Percentiles rank a stretch among this genome's conserved stretches.
These are phyloP conservation scores for Drosophila glabriapex DNA, from an alignment of 2,888 invertebrate genomes.

Conservation along the genomic window DNA sequence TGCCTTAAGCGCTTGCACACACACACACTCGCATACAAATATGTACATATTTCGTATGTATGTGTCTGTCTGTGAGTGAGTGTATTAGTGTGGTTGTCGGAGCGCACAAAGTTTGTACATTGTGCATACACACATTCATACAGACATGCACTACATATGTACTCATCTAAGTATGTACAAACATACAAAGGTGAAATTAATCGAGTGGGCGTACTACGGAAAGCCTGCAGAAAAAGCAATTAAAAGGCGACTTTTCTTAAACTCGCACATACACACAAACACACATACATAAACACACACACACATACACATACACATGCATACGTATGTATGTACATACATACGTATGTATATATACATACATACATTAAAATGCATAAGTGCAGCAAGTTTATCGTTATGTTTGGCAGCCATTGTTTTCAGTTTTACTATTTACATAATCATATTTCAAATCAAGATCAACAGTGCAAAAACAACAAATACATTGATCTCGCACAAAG, in stretches of 20 bases:
- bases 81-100: slow-evolving; percentile 35
- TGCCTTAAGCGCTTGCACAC: slow-evolving; percentile 64
- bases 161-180: slow-evolving; percentile 6
- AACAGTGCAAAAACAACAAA: background rate
- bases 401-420: slow-evolving; percentile 8
- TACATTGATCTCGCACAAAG: background rate
- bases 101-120: slow-evolving; percentile 50
- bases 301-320: background rate
- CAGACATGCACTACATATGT: background rate
- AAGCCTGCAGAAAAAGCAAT: slow-evolving; percentile 49
- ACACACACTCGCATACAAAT: slow-evolving; percentile 4
- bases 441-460: background rate
- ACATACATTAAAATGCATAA: slow-evolving; percentile 1
- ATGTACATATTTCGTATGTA: background rate
- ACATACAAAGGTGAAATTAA: slow-evolving; percentile 48
- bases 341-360: background rate
- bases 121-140: slow-evolving; percentile 23
- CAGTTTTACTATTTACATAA: slow-evolving; percentile 7
- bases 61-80: background rate
- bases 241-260: slow-evolving; percentile 29
- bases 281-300: background rate
- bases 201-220: slow-evolving; percentile 47
- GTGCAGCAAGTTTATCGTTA: slow-evolving; percentile 21
- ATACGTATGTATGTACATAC: background rate
- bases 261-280: background rate